These are phyloP conservation scores for Struthidea cinerea DNA, from an alignment of 2,113 vertebrate species.

Conservation along the genomic window DNA sequence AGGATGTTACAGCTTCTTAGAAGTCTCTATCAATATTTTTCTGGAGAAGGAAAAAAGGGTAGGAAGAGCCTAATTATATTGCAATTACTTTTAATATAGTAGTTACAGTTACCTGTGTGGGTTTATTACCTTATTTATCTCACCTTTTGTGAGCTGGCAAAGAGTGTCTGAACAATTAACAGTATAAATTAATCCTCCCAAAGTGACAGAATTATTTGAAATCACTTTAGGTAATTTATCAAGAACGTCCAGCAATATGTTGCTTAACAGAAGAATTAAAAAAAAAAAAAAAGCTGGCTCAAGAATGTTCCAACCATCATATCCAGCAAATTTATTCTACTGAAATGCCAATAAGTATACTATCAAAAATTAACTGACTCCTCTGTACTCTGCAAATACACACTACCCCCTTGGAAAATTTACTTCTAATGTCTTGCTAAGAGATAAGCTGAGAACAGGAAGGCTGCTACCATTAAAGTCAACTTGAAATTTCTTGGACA, in stretches of 20 bases:
- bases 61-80: neutral
- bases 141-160: neutral
- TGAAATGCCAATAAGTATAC: neutral
- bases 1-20: slow-evolving; percentile 25
- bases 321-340: neutral
- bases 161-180: neutral
- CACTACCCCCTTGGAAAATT: neutral
- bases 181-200: neutral
- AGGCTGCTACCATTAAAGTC: neutral
- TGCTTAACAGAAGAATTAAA: neutral
- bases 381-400: neutral
- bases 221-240: neutral
- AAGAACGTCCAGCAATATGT: neutral
- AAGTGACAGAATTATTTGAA: neutral
- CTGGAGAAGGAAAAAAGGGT: slow-evolving; percentile 34
- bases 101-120: neutral
- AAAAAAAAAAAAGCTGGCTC: neutral
- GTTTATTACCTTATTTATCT: neutral
- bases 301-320: neutral
- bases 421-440: neutral
- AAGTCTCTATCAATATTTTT: slow-evolving; percentile 26
- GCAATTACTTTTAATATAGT: neutral
- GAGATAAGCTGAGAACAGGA: neutral
- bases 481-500: neutral
- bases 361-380: neutral